phyloP scores from a whole-genome alignment of 1,140 invertebrate genomes.

The Anastatus disparis region DNA sequence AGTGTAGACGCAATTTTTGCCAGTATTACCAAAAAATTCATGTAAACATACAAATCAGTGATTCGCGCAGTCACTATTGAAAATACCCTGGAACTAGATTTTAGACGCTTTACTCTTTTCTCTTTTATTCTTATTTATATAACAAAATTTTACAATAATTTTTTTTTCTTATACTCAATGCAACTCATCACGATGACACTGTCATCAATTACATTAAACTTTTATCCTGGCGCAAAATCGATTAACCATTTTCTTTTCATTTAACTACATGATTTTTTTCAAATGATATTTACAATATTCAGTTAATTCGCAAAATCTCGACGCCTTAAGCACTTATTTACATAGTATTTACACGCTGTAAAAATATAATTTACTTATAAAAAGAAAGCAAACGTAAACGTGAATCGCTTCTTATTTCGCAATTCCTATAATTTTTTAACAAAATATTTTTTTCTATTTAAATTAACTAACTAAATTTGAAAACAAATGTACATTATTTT shows the following conservation, averaged over 20 bases:
- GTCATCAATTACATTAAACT: not conserved
- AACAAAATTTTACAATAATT: constrained; percentile 39
- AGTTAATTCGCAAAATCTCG: constrained; percentile 24
- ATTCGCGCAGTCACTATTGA: too few relatives aligned
- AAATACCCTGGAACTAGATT: constrained; percentile 53
- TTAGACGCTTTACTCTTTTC: constrained; percentile 17
- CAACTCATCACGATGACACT: constrained; percentile 17
- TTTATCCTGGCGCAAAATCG: not conserved
- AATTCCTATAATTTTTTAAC: constrained; percentile 7
- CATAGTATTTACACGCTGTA: constrained; percentile 33
- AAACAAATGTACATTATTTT: too few relatives aligned
- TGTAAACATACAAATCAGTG: too few relatives aligned
- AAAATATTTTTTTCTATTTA: not conserved
- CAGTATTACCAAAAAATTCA: too few relatives aligned
- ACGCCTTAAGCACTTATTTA: constrained; percentile 28
- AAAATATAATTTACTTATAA: constrained; percentile 36
- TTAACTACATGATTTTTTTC: too few relatives aligned
- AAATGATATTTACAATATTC: constrained; percentile 10
- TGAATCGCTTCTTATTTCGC: constrained; percentile 2
- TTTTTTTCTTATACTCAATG: not conserved
- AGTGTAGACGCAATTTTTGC: too few relatives aligned
- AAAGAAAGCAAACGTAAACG: constrained; percentile 4
- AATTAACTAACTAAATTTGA: too few relatives aligned
- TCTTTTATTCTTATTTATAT: constrained; percentile 15
- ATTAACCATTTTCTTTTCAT: constrained; percentile 4